Evolutionary conservation across 2,888 invertebrate genomes (phyloP).

Genomic region (Hermodice carunculata): DNA sequence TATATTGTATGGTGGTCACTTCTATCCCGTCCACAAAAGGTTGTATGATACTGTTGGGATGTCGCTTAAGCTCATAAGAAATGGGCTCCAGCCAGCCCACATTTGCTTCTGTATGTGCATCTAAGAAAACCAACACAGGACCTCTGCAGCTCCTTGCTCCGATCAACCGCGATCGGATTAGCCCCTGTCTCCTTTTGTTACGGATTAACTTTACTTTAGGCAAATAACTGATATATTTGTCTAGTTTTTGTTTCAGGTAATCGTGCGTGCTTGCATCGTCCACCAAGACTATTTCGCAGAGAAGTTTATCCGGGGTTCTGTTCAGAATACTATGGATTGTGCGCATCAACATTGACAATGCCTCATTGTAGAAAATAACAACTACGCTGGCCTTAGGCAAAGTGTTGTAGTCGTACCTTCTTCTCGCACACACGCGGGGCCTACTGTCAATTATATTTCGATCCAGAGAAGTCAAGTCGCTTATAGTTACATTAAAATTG

Average conservation of each 20-base stretch:
- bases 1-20: slow-evolving; percentile 13
- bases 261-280: slow-evolving; percentile 34
- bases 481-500: slow-evolving; percentile 39
- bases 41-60: slow-evolving; percentile 23
- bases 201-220: slow-evolving; percentile 36
- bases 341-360: slow-evolving; percentile 33
- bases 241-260: slow-evolving; percentile 22
- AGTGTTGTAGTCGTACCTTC: slow-evolving; percentile 24
- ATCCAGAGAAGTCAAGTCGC: slow-evolving; percentile 28
- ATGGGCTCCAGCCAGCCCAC: slow-evolving; percentile 37
- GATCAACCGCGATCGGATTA: slow-evolving; percentile 32
- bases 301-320: slow-evolving; percentile 32
- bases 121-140: slow-evolving; percentile 34
- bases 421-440: too few relatives aligned
- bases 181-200: slow-evolving; percentile 24
- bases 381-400: slow-evolving; percentile 41
- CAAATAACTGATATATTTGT: slow-evolving; percentile 23
- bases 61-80: slow-evolving; percentile 20
- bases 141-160: slow-evolving; percentile 27
- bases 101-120: slow-evolving; percentile 41
- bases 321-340: slow-evolving; percentile 39
- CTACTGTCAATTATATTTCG: slow-evolving; percentile 4
- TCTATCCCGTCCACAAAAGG: slow-evolving; percentile 36
- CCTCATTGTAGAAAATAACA: slow-evolving; percentile 43
- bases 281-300: slow-evolving; percentile 38